phyloP scores from a whole-genome alignment of 2,113 vertebrate species.

The Clarias gariepinus region DNA sequence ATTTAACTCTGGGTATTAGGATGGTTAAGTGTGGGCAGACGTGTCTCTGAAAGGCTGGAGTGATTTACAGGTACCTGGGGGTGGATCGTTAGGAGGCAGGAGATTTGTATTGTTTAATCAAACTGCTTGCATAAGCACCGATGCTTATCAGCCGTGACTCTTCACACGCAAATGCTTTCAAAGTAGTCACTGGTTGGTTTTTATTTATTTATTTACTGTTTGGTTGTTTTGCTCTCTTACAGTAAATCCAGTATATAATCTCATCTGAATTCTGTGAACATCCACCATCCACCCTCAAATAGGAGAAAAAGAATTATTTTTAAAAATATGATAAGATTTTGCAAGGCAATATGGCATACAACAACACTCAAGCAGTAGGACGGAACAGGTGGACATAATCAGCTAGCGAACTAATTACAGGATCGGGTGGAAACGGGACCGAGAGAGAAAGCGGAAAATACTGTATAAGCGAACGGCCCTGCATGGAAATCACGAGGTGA shows the following conservation, averaged over 20 bases:
- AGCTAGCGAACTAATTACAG: not conserved
- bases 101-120: conserved; percentile 30
- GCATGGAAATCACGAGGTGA: not conserved
- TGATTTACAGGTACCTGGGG: conserved; percentile 24
- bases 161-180: not conserved
- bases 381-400: not conserved
- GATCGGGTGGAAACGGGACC: not conserved
- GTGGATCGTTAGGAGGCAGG: not conserved
- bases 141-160: not conserved
- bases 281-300: not conserved
- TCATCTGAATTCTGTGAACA: not conserved
- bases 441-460: not conserved
- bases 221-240: not conserved
- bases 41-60: conserved; percentile 10
- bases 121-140: not conserved
- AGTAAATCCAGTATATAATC: not conserved
- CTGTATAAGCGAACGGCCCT: not conserved
- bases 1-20: not conserved
- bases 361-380: not conserved
- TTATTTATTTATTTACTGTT: not conserved
- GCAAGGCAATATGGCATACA: not conserved
- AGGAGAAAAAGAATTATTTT: too few relatives aligned
- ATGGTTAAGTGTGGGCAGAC: not conserved
- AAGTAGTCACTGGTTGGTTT: not conserved
- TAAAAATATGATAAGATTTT: not conserved